Percentiles rank a stretch among this genome's conserved stretches.
Conservation (phyloP, 23 tunicate genomes). For the Trididemnum nubilum region DNA sequence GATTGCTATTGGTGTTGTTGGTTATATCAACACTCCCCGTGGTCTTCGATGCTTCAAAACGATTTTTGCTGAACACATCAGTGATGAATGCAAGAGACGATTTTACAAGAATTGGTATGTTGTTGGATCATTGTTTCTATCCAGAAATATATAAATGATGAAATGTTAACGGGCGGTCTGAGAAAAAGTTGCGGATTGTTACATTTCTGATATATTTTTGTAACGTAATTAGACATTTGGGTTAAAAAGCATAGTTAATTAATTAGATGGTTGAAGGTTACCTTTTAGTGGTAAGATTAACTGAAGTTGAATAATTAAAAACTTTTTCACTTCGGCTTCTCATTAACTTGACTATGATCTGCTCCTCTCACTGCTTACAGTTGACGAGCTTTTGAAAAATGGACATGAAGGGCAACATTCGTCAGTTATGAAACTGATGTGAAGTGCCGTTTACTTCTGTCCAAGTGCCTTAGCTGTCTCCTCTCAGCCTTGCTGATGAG, state of each 20-base stretch:
- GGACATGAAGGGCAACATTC: background rate
- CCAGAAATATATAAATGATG: background rate
- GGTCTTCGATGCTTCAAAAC: slow-evolving; percentile 91
- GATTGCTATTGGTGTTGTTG: slow-evolving; percentile 93
- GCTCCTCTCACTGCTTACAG: slow-evolving; percentile 33
- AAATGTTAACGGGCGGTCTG: background rate
- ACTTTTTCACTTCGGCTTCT: too few species aligned
- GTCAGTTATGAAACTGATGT: too few species aligned
- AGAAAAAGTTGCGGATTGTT: too few species aligned
- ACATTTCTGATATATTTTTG: too few species aligned
- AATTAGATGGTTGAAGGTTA: too few species aligned
- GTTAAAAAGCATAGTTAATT: too few species aligned
- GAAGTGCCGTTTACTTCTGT: slow-evolving; percentile 22
- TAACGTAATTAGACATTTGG: too few species aligned
- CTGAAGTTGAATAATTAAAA: too few species aligned
- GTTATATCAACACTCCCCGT: slow-evolving; percentile 96
- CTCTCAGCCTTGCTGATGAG: slow-evolving; percentile 85
- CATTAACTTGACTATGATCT: too few species aligned
- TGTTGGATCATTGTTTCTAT: background rate
- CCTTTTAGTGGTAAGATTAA: too few species aligned
- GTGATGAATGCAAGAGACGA: slow-evolving; percentile 98
- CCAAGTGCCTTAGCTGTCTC: slow-evolving; percentile 43
- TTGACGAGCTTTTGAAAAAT: too few species aligned
- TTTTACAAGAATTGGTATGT: slow-evolving; percentile 99
- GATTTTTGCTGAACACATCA: slow-evolving; percentile 96